Evolutionary conservation across 2,888 invertebrate genomes (phyloP), one percentile per base, ranked within the genome.

Genomic region (Ommatoiulus sabulosus): DNA sequence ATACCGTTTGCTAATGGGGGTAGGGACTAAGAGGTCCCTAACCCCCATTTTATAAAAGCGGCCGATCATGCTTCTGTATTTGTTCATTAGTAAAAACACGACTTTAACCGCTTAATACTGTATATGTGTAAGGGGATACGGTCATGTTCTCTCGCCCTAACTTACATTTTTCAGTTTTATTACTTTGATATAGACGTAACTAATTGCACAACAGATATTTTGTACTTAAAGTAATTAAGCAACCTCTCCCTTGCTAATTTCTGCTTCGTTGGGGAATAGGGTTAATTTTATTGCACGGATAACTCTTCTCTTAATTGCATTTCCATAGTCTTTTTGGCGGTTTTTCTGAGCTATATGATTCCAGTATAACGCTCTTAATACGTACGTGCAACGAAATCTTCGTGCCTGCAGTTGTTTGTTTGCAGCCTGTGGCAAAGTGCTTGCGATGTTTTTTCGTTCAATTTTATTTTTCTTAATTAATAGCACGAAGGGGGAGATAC

Each of bases 181-280:
- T 80, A 12, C 80, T 80, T 80, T 10, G 80, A 80, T 35, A 35
- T 80, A 80, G 10, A 80, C 35, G 35, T 20, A 35, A 12, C 80
- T 80, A 80, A 80, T 80, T 80, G 35, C 80, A 10, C 35, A 80
- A 72, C 72, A 24, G 80, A 80, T 35, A 24, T 80, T 35, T 80
- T 80, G 35, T 80, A 80, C 80, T 80, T 80, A 35, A 80, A 80
- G 80, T 80, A 80, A 80, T 80, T 80, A 80, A 80, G 35, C 80
- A 80, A 80, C 24, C 35, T 35, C 80, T 80, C 20, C 80, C 80
- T 8, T 80, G 80, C 35, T 80, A 80, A 80, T 80, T 80, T 80
- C 80, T 24, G 80, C 35, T 15, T 8, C 80, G 80, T 35, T 80
- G 35, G 80, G 80, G 80, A 35, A 80, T 80, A 80, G 35, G 35